phyloP scores from a whole-genome alignment of 2,113 vertebrate genomes.

The Pachycephala philippinensis region DNA sequence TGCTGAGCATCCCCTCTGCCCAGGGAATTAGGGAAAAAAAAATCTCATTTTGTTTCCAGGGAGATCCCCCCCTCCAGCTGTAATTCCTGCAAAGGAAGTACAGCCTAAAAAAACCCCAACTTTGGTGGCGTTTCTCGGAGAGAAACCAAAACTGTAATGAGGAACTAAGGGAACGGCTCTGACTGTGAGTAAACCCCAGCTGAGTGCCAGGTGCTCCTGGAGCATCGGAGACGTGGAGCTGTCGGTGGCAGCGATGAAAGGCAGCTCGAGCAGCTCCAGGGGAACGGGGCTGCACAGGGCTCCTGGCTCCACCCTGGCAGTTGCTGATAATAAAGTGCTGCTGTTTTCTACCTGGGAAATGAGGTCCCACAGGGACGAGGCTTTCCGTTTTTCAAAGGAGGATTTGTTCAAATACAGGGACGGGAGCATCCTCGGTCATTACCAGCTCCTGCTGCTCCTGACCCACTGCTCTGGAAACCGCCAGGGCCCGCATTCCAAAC shows the following conservation, averaged over 20 bases:
- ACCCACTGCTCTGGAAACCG: not conserved
- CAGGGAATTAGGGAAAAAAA: not conserved
- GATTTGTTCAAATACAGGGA: not conserved
- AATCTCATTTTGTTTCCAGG: not conserved
- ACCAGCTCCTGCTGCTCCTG: not conserved
- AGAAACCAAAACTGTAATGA: not conserved
- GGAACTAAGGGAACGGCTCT: not conserved
- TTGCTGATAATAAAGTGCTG: not conserved
- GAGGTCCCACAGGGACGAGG: not conserved
- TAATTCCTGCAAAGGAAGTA: not conserved
- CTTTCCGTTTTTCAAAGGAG: not conserved
- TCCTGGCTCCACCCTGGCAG: not conserved
- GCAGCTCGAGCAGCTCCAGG: not conserved
- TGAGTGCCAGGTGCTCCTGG: not conserved
- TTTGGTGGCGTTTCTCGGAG: not conserved
- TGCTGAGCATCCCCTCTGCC: not conserved
- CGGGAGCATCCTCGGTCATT: not conserved
- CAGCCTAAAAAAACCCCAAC: not conserved
- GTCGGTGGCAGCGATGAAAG: fast-evolving
- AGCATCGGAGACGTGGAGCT: not conserved
- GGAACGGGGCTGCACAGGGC: not conserved
- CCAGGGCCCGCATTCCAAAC: fast-evolving
- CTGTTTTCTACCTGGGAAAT: not conserved
- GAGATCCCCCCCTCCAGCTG: not conserved
- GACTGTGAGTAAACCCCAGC: not conserved